Conservation (phyloP, 2,888 invertebrate species). For the Saturnia japonica region DNA sequence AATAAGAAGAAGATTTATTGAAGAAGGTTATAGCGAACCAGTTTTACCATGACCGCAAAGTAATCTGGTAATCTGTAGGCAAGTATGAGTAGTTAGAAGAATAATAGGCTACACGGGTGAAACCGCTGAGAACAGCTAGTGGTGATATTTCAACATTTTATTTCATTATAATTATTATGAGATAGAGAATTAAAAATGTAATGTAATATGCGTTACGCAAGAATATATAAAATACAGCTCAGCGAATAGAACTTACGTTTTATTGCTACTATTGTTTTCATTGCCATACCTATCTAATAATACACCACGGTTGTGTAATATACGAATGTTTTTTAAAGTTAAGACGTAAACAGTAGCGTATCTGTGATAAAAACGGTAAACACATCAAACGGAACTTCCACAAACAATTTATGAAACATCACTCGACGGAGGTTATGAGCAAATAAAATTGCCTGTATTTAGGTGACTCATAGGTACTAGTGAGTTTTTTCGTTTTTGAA, state of each 20-base stretch:
- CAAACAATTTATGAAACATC: slow-evolving; percentile 22
- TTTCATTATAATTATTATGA: not conserved
- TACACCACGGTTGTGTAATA: not conserved
- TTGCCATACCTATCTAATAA: not conserved
- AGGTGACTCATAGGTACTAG: not conserved
- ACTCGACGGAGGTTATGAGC: slow-evolving; percentile 7
- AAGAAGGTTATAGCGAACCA: no score
- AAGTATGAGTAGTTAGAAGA: no score
- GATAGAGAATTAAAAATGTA: not conserved
- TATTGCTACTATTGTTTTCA: slow-evolving; percentile 6
- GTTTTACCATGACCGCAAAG: no score
- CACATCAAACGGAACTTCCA: slow-evolving; percentile 17
- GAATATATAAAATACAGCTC: not conserved
- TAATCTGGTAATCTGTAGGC: no score
- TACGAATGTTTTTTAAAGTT: slow-evolving; percentile 9
- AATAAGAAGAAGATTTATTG: no score
- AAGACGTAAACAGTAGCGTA: slow-evolving; percentile 5
- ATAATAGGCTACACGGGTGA: no score
- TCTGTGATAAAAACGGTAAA: slow-evolving; percentile 21
- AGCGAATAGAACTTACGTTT: not conserved
- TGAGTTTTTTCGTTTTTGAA: not conserved
- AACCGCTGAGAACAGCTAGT: no score
- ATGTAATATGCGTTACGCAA: not conserved
- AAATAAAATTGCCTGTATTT: slow-evolving; percentile 11
- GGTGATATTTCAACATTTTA: not conserved